These are phyloP conservation scores for Pterocles burchelli DNA, from an alignment of 2,113 vertebrate species.

Conservation along the genomic window DNA sequence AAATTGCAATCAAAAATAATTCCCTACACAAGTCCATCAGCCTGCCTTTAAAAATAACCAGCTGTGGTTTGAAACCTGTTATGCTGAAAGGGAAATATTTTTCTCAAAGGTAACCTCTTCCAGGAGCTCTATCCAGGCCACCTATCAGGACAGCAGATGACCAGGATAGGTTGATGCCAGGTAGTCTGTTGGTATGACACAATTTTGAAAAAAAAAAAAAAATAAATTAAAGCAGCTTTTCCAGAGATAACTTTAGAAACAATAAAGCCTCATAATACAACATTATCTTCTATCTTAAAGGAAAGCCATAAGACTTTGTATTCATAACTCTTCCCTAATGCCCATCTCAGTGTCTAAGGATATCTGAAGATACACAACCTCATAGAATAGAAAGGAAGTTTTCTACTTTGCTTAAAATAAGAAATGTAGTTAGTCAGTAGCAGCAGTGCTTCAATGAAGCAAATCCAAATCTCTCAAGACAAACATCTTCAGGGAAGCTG, in stretches of 20 bases:
- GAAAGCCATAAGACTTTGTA: neutral
- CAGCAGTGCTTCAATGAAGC: neutral
- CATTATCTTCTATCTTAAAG: neutral
- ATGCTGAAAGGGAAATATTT: neutral
- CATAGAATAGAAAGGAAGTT: neutral
- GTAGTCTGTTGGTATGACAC: neutral
- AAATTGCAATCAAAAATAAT: neutral
- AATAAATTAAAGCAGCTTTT: neutral
- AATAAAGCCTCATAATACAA: neutral
- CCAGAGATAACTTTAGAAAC: neutral
- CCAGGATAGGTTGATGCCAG: neutral
- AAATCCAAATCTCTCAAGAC: neutral
- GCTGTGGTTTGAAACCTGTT: neutral
- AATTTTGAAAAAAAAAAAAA: neutral
- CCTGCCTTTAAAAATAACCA: neutral
- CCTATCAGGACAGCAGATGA: neutral
- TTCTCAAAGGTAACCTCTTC: neutral
- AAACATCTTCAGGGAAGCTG: neutral
- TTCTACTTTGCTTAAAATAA: neutral
- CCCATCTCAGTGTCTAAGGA: neutral
- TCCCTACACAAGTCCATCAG: neutral
- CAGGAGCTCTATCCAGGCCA: neutral
- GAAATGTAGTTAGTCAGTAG: neutral
- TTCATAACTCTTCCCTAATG: neutral
- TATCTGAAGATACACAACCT: neutral